A percentile compares a stretch with the other conserved stretches of the same genome.
Conservation (phyloP, 2,888 invertebrate species). For the Calameuta filiformis region DNA sequence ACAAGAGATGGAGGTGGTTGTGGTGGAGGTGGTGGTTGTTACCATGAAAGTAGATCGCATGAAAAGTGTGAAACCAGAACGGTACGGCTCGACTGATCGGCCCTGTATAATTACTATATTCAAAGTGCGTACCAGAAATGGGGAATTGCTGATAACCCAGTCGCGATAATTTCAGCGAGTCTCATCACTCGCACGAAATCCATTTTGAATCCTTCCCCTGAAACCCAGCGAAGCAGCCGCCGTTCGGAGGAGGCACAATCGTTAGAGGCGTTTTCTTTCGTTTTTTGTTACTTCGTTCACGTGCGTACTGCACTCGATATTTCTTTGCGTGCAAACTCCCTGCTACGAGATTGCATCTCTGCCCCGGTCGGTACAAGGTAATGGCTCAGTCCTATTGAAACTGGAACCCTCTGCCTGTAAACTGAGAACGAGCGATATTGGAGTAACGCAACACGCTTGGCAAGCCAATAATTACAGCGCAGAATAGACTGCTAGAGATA, state of each 20-base stretch:
- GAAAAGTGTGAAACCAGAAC: neutral
- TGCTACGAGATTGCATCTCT: constrained; percentile 43
- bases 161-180: neutral
- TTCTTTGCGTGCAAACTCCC: neutral
- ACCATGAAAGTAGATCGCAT: neutral
- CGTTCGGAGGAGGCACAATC: neutral
- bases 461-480: neutral
- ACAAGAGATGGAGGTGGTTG: too few relatives aligned
- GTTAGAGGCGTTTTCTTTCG: neutral
- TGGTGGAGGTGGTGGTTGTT: neutral
- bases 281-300: neutral
- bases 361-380: constrained; percentile 39
- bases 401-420: constrained; percentile 43
- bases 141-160: neutral
- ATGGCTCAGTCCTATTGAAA: constrained; percentile 48
- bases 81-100: neutral
- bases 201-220: neutral
- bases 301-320: neutral
- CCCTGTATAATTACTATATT: neutral
- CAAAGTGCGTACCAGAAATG: neutral
- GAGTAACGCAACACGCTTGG: constrained; percentile 36
- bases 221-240: neutral
- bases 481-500: neutral
- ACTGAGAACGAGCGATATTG: constrained; percentile 42
- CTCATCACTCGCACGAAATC: neutral